phyloP scores from a whole-genome alignment of 53 echinoderm and acorn worm species.

The Echinometra lucunter region DNA sequence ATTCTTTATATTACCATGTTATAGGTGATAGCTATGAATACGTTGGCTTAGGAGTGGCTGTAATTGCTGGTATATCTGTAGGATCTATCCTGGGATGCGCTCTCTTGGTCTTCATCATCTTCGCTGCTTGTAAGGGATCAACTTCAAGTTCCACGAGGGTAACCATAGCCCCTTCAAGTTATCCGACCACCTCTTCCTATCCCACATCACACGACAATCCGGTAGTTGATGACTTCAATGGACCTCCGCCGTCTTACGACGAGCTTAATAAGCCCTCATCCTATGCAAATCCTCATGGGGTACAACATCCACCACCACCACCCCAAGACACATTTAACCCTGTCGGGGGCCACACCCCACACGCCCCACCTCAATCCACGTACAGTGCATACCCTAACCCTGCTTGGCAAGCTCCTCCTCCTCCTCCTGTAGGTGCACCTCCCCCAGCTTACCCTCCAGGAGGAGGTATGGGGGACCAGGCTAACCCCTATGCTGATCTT shows the following conservation, averaged over 20 bases:
- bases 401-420: constrained; percentile 16
- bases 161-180: background rate
- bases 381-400: background rate
- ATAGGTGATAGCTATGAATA: background rate
- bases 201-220: background rate
- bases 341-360: constrained; percentile 41
- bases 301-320: background rate
- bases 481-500: constrained; percentile 34
- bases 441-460: background rate
- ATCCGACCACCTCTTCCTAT: background rate
- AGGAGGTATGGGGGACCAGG: background rate
- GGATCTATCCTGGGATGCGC: background rate
- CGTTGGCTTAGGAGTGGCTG: background rate
- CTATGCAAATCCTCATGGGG: background rate
- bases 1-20: background rate
- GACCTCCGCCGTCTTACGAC: constrained; percentile 2
- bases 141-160: background rate
- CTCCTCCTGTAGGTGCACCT: background rate
- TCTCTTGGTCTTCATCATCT: background rate
- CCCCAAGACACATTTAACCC: background rate
- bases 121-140: background rate
- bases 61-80: constrained; percentile 22
- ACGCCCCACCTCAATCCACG: background rate
- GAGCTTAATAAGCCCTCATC: background rate
- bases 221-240: background rate